Conservation (phyloP, 2,113 vertebrate species). For the Athene noctua region DNA sequence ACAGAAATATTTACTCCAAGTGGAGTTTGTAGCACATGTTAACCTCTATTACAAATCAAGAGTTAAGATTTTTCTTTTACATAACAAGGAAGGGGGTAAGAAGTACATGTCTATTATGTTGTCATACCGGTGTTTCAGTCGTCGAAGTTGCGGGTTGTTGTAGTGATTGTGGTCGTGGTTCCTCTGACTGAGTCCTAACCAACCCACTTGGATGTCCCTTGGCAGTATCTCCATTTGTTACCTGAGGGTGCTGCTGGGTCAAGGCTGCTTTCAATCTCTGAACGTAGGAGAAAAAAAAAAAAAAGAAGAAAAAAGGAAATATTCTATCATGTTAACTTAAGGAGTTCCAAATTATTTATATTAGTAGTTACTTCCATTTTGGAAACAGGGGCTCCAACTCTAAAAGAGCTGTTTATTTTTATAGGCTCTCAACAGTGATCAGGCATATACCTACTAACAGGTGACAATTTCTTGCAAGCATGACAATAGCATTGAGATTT, state of each 20-base stretch:
- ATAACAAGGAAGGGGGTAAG: background rate
- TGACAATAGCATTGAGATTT: background rate
- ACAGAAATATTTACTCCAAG: background rate
- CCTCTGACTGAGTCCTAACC: slow-evolving; percentile 82
- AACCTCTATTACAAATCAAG: background rate
- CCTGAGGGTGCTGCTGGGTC: slow-evolving; percentile 93
- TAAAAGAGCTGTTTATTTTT: background rate
- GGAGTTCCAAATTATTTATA: background rate
- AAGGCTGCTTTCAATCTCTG: slow-evolving; percentile 91
- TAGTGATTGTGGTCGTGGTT: slow-evolving; percentile 85
- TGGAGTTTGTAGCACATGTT: background rate
- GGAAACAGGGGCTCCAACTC: background rate
- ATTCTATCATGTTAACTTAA: background rate
- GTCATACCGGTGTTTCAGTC: slow-evolving; percentile 93
- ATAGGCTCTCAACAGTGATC: background rate
- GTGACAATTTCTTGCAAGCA: background rate
- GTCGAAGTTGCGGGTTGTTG: slow-evolving; percentile 97
- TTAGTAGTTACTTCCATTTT: background rate
- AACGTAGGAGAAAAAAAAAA: slow-evolving; percentile 30
- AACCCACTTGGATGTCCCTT: slow-evolving; percentile 85
- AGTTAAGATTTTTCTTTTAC: background rate
- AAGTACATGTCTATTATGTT: background rate
- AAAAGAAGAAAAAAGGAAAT: background rate
- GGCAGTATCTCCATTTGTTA: slow-evolving; percentile 88
- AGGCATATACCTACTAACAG: background rate